Base-by-base conservation (phyloP, 2,797 vertebrate species). In the Chelonia mydas region DNA sequence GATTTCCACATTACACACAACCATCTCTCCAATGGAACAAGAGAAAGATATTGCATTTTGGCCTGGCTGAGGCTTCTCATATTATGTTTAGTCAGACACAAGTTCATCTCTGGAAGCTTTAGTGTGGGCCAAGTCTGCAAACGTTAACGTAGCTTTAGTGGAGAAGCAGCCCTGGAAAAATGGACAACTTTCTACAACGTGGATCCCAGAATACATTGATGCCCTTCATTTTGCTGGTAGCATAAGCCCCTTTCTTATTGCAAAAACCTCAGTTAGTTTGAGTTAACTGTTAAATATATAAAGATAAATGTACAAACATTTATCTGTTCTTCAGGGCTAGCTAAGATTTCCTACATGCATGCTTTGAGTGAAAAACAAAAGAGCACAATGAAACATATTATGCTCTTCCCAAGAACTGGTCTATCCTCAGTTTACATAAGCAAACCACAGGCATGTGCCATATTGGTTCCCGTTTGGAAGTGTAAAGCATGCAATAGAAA, bases 261-360 rank as follows among this genome's bases (percentile, higher is more conserved):
- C 87, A 91, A 55, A 72, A 91, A 85, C 78, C 91, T 27, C 0
- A 12, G 61, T 95, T 97, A 98, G 89, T 25, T 91, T 27, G 55
- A 80, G 88, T 95, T 92, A 97, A 89, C 83, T 31, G 33, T 65
- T 80, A 93, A 94, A 81, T 33, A 65, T 57, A 77, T 31, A 47
- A 77, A 31, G 19, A 37, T 72, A 65, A 92, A 89, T 2, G 93
- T 11, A 55, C 82, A 85, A 81, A n/a, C 0, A 83, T 10, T 27
- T 84, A 95, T 90, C 95, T 92, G 41, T 89, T 68, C 77, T 89
- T 80, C 94, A 97, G 92, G 95, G 96, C 96, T 96, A 95, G 96
- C 95, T 79, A 96, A 83, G 87, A 54, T 72, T 91, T 92, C 92
- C 96, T 87, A 83, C 88, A 7, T 41, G 96, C 96, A 95, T 89